Evolutionary conservation across 2,113 vertebrate genomes (phyloP).

Genomic region (Carassius carassius): DNA sequence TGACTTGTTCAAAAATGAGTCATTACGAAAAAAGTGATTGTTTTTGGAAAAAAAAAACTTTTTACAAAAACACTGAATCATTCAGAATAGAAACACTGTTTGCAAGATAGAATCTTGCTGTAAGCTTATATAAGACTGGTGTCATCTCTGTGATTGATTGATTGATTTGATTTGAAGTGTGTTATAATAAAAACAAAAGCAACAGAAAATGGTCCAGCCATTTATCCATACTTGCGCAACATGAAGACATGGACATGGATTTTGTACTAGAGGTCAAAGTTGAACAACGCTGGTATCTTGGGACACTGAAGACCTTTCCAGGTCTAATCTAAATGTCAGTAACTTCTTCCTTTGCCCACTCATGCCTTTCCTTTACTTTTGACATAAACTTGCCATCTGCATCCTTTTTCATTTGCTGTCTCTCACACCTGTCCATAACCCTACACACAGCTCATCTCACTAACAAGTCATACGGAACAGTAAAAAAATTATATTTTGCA

Average conservation of each 20-base stretch:
- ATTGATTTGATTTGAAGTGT: not conserved
- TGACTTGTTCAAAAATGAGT: too few relatives aligned
- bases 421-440: not conserved
- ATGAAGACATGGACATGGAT: not conserved
- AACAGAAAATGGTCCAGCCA: not conserved
- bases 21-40: too few relatives aligned
- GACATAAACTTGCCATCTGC: not conserved
- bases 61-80: too few relatives aligned
- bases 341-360: slow-evolving; percentile 1
- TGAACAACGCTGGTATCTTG: not conserved
- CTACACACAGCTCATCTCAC: not conserved
- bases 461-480: not conserved
- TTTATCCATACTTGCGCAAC: not conserved
- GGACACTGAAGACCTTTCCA: not conserved
- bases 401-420: not conserved
- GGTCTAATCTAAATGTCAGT: slow-evolving; percentile 14
- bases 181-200: not conserved
- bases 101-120: too few relatives aligned
- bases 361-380: not conserved
- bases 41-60: too few relatives aligned
- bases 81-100: too few relatives aligned
- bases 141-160: not conserved
- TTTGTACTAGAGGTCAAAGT: not conserved
- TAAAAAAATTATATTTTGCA: not conserved
- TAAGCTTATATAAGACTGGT: not conserved